Percentiles rank a stretch among this genome's conserved stretches.
These are phyloP conservation scores for Hippolais icterina DNA, from an alignment of 2,113 vertebrate genomes.

Conservation along the genomic window DNA sequence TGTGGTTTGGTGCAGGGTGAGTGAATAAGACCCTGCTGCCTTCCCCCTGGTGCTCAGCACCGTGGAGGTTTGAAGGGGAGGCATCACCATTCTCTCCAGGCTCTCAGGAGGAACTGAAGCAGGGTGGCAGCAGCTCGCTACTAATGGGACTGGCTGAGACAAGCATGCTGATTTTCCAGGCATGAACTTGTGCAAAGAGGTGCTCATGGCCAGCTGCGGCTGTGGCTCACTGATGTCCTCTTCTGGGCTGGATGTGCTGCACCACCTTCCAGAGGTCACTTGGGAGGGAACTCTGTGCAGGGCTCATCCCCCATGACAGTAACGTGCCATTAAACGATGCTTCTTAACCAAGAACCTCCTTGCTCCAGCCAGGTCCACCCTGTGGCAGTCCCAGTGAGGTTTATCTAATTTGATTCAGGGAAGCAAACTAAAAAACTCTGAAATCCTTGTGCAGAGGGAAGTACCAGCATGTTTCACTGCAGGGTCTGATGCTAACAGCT, in stretches of 20 bases:
- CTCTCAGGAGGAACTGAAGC: rapidly evolving
- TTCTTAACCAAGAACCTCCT: neutral
- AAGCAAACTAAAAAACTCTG: neutral
- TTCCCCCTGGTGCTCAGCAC: neutral
- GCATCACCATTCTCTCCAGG: neutral
- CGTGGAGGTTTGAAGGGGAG: neutral
- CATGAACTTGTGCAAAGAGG: neutral
- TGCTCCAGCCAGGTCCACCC: neutral
- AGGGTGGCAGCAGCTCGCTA: neutral
- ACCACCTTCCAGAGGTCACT: neutral
- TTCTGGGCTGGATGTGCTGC: neutral
- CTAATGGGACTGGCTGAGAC: too few species aligned
- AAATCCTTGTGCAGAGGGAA: neutral
- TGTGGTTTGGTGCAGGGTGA: neutral
- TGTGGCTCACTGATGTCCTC: neutral
- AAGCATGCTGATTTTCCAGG: neutral
- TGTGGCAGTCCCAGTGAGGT: neutral
- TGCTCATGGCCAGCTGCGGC: neutral
- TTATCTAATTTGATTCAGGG: neutral
- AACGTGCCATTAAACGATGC: neutral
- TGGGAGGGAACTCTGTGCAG: neutral
- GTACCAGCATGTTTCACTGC: neutral
- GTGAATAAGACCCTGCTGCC: neutral
- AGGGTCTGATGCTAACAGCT: neutral
- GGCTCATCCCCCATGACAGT: neutral